Evolutionary conservation across 37 sponge, comb jelly and placozoan genomes (phyloP), one percentile per base, ranked within the genome.

Genomic region (Crambe crambe): DNA sequence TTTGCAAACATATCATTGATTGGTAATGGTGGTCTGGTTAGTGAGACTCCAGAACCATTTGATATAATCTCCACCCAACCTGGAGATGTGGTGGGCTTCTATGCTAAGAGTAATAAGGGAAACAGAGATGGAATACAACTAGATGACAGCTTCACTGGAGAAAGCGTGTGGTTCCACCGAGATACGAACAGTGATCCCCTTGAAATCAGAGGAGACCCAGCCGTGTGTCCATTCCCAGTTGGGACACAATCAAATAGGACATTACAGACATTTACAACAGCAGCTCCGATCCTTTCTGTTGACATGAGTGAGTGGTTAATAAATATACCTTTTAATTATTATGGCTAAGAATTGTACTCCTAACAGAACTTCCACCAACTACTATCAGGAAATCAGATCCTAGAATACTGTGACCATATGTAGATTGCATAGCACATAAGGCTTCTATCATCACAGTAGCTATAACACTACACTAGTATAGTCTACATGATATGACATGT

Each of bases 61-160:
- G 43, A 85, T 22, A 77, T 69, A 35, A 70, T 85, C 25, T 0
- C 60, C 20, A 23, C 77, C 25, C 70, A 69, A 37, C 72, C 71
- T 58, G 85, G 78, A 42, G 85, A 85, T 70, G 71, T 85, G n/a
- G 72, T 85, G 31, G 85, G 85, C 30, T 82, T 34, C 65, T 63
- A n/a, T 41, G 23, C 70, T 26, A 37, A 18, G 1, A 54, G 21
- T 5, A 73, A 22, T 30, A 39, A 3, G 3, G 22, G 30, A 22
- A 12, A 1, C 21, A 0, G 20, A 1, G 1, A 12, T 47, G 61
- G 61, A 22, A 60, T 60, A 60, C 61, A 26, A 60, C 25, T 68
- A 37, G 68, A 68, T 35, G 5, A 68, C 20, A 68, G 20, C 36
- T 35, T 6, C 39, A 68, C 2, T 68, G 32, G 2, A 5, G 68